Evolutionary conservation across 2,888 invertebrate species (phyloP).

Genomic region (Magallana nippona): DNA sequence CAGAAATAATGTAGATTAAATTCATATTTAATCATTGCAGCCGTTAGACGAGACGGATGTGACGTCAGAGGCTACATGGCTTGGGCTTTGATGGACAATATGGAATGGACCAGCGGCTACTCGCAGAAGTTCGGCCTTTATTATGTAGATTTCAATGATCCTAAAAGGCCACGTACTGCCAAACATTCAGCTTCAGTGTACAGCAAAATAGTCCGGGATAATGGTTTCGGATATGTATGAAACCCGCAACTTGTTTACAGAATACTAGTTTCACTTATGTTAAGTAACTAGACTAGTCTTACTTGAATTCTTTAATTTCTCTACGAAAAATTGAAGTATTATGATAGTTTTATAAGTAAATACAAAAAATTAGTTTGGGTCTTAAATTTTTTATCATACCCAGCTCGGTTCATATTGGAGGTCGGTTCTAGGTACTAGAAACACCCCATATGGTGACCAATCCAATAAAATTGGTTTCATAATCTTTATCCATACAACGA

Average conservation of each 20-base stretch:
- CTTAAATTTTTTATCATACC: too few relatives aligned
- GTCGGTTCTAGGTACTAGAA: too few relatives aligned
- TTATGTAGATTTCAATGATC: constrained; percentile 86
- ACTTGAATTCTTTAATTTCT: too few relatives aligned
- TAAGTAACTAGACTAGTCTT: too few relatives aligned
- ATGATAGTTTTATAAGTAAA: too few relatives aligned
- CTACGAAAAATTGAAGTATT: too few relatives aligned
- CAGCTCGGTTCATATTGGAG: too few relatives aligned
- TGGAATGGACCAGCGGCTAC: constrained; percentile 90
- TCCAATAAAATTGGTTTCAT: background rate
- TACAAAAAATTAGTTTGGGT: too few relatives aligned
- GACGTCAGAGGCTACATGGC: constrained; percentile 85
- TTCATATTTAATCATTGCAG: constrained; percentile 52
- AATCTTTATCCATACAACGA: constrained; percentile 2
- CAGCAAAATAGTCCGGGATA: constrained; percentile 64
- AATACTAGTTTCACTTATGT: too few relatives aligned
- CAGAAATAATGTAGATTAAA: too few relatives aligned
- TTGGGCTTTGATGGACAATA: constrained; percentile 92
- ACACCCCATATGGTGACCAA: too few relatives aligned
- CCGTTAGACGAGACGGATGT: constrained; percentile 68
- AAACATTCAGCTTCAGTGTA: constrained; percentile 83
- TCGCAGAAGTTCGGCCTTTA: constrained; percentile 87
- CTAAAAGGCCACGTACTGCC: constrained; percentile 85
- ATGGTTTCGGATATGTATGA: constrained; percentile 58
- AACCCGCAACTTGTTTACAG: too few relatives aligned